These are phyloP conservation scores for Eidolon helvum DNA, from an alignment of 2,113 vertebrate species.

Conservation along the genomic window DNA sequence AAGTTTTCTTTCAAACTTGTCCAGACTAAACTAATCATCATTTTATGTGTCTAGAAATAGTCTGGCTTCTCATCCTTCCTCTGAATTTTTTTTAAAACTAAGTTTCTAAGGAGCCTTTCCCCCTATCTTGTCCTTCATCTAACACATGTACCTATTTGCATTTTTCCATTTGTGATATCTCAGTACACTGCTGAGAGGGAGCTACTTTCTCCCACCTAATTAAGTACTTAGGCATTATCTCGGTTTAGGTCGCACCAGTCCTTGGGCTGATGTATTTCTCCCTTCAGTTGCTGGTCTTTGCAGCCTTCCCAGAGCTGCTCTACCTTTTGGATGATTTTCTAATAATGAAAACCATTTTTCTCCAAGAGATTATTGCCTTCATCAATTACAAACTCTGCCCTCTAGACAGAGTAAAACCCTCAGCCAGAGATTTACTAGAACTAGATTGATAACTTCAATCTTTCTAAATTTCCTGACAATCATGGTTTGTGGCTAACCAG, in stretches of 20 bases:
- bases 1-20: background rate
- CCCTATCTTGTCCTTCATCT: background rate
- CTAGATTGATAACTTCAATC: background rate
- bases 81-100: background rate
- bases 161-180: background rate
- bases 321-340: background rate
- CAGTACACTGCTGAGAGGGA: background rate
- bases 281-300: background rate
- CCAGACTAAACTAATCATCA: background rate
- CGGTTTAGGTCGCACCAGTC: background rate
- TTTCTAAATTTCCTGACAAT: background rate
- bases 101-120: background rate
- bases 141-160: background rate
- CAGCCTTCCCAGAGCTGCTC: background rate
- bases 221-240: background rate
- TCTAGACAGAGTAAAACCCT: background rate
- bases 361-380: background rate
- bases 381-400: background rate
- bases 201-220: background rate
- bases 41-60: background rate
- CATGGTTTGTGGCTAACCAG: background rate
- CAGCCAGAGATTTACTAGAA: background rate
- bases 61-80: background rate
- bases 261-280: background rate
- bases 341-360: slow-evolving; percentile 27